Percentiles rank a stretch among this genome's conserved stretches.
Conservation (phyloP, 2,797 vertebrate species). For the Coregonus suidteri region DNA sequence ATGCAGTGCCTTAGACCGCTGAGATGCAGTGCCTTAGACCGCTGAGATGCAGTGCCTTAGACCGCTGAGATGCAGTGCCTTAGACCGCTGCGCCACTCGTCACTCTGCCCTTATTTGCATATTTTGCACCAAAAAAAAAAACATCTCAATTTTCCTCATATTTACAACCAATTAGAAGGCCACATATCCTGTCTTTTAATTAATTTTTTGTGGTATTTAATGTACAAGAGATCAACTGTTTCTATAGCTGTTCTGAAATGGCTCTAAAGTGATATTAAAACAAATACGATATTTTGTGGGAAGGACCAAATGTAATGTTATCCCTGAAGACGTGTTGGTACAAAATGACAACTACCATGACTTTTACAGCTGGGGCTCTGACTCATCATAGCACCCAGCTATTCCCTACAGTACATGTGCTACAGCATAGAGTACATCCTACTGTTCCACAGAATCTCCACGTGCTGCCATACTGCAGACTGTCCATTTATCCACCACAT, state of each 20-base stretch:
- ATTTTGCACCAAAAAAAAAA: too few species aligned
- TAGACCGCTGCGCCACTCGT: too few species aligned
- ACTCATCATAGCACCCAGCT: too few species aligned
- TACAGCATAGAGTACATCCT: neutral
- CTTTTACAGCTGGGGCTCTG: too few species aligned
- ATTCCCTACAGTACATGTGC: neutral
- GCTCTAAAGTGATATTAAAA: neutral
- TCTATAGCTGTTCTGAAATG: neutral
- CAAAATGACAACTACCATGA: neutral
- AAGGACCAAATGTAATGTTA: conserved; percentile 1
- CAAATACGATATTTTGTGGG: neutral
- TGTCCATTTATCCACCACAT: conserved; percentile 40
- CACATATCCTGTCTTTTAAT: too few species aligned
- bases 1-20: too few species aligned
- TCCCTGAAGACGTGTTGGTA: neutral
- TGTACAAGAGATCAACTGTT: neutral
- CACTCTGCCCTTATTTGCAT: too few species aligned
- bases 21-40: too few species aligned
- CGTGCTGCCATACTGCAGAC: conserved; percentile 16
- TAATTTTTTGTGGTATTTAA: neutral
- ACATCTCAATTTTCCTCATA: neutral
- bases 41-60: too few species aligned
- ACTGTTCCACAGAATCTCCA: conserved; percentile 24
- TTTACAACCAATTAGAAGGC: neutral
- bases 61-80: too few species aligned